phyloP scores from a whole-genome alignment of 2,113 vertebrate genomes.

The Acanthochromis polyacanthus region DNA sequence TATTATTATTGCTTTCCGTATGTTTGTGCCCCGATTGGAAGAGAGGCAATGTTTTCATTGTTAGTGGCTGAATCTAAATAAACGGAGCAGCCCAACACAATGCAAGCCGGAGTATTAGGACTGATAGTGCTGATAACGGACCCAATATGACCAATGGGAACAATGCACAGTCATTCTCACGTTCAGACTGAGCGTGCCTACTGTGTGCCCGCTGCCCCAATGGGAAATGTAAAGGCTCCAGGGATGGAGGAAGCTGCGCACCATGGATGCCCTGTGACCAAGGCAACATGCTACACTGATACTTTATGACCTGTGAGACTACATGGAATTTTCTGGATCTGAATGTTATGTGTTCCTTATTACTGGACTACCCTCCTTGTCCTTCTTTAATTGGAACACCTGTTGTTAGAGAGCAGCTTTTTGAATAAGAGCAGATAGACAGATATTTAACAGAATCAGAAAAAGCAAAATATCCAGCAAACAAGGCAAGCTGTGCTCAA shows the following conservation, averaged over 20 bases:
- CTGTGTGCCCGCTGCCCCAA: conserved; percentile 66
- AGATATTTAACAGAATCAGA: too few relatives aligned
- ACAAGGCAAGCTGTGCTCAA: too few relatives aligned
- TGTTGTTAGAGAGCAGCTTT: too few relatives aligned
- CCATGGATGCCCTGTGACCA: conserved; percentile 35
- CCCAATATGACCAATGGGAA: conserved; percentile 77
- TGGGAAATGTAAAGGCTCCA: conserved; percentile 62
- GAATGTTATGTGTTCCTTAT: neutral
- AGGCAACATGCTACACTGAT: conserved; percentile 5
- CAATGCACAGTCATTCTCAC: conserved; percentile 76
- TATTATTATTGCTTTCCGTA: conserved; percentile 82
- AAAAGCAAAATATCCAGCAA: too few relatives aligned
- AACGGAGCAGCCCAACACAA: conserved; percentile 78
- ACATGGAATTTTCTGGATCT: neutral
- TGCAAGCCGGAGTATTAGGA: conserved; percentile 76
- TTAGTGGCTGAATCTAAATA: conserved; percentile 78
- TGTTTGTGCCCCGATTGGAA: conserved; percentile 75
- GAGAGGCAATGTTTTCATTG: conserved; percentile 80
- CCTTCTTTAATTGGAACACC: too few relatives aligned
- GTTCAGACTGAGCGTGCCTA: conserved; percentile 73
- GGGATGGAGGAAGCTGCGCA: conserved; percentile 42
- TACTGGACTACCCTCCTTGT: too few relatives aligned
- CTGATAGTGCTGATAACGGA: conserved; percentile 77
- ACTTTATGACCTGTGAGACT: conserved; percentile 18
- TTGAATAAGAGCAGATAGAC: too few relatives aligned